Evolutionary conservation across 2,797 vertebrate genomes (phyloP).

Genomic region (Scolopax rusticola): DNA sequence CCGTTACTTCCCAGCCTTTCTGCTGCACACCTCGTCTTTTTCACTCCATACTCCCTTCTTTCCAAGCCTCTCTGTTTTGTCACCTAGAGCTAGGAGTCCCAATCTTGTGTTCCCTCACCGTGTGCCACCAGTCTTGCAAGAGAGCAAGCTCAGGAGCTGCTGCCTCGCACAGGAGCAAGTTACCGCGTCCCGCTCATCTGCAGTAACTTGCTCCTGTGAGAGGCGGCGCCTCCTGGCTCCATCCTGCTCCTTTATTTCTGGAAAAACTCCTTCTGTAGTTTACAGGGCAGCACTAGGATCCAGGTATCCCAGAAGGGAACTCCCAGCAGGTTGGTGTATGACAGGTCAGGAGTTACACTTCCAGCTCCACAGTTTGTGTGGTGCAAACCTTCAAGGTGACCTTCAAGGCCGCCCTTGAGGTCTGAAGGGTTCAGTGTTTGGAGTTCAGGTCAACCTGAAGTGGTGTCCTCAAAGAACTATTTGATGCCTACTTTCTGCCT

Average conservation of each 20-base stretch:
- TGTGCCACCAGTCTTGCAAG: background rate
- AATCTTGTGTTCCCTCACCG: background rate
- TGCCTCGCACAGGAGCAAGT: conserved; percentile 69
- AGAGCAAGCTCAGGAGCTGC: conserved; percentile 49
- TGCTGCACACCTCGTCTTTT: background rate
- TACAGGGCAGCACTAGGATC: background rate
- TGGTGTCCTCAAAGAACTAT: background rate
- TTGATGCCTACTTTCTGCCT: background rate
- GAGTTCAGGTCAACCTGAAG: background rate
- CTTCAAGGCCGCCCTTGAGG: background rate
- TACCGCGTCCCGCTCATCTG: background rate
- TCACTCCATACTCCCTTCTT: background rate
- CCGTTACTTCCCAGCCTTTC: background rate
- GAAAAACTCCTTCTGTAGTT: background rate
- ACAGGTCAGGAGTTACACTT: background rate
- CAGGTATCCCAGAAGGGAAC: background rate
- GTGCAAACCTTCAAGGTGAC: no score
- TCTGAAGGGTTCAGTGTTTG: background rate
- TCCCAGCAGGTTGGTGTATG: background rate
- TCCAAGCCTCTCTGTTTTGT: background rate
- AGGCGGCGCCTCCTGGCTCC: conserved; percentile 27
- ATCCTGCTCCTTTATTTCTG: background rate
- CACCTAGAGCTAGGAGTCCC: background rate
- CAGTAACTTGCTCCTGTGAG: conserved; percentile 62
- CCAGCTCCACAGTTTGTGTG: background rate